A percentile compares a stretch with the other conserved stretches of the same genome.
phyloP scores from a whole-genome alignment of 1,140 invertebrate species.

The Drosophila biarmipes region DNA sequence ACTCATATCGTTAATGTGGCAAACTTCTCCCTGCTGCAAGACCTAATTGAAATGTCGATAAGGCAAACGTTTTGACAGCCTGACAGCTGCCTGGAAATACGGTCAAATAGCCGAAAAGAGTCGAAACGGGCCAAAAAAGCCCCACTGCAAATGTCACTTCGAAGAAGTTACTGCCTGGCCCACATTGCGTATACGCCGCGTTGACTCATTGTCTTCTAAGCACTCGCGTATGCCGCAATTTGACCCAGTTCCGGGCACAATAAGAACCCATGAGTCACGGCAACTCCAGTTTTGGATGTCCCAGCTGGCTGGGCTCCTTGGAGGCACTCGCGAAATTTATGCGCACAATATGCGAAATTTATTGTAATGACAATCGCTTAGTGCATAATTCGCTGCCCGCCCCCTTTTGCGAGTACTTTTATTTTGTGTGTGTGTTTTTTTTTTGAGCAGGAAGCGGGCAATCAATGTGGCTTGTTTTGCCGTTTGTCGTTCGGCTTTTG shows the following conservation, averaged over 20 bases:
- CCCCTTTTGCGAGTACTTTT: conserved; percentile 21
- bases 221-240: conserved; percentile 54
- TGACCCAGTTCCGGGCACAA: conserved; percentile 61
- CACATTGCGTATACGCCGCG: conserved; percentile 75
- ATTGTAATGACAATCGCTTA: conserved; percentile 81
- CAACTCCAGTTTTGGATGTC: conserved; percentile 68
- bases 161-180: conserved; percentile 65
- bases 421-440: conserved; percentile 3
- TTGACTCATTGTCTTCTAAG: conserved; percentile 68
- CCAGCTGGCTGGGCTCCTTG: conserved; percentile 66
- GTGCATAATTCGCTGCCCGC: conserved; percentile 68
- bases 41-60: conserved; percentile 80
- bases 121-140: neutral
- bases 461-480: conserved; percentile 59
- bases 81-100: conserved; percentile 40
- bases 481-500: conserved; percentile 25
- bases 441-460: conserved; percentile 68
- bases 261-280: conserved; percentile 53
- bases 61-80: conserved; percentile 68
- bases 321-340: conserved; percentile 75
- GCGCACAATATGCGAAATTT: conserved; percentile 82
- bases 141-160: conserved; percentile 45
- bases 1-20: conserved; percentile 53
- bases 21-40: conserved; percentile 48
- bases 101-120: neutral